Evolutionary conservation across 2,888 invertebrate species (phyloP).

Genomic region (Hermodice carunculata): DNA sequence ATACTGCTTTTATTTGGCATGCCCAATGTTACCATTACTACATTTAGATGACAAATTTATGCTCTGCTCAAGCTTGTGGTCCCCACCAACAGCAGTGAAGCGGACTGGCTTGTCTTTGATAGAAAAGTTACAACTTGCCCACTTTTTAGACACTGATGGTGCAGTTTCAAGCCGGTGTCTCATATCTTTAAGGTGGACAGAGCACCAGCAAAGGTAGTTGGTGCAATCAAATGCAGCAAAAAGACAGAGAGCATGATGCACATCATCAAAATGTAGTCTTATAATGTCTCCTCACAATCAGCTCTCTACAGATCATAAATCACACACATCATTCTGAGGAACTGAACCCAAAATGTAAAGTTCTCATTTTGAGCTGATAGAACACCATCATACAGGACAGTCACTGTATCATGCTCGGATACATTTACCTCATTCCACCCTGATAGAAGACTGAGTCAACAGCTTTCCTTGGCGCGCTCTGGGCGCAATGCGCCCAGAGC

Average conservation of each 20-base stretch:
- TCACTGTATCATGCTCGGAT: conserved; percentile 14
- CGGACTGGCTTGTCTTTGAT: conserved; percentile 15
- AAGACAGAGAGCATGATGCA: conserved; percentile 6
- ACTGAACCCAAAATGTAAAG: conserved; percentile 15
- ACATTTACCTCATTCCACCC: conserved; percentile 9
- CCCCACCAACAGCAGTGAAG: conserved; percentile 20
- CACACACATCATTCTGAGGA: conserved; percentile 6
- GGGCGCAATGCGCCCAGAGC: too few species aligned
- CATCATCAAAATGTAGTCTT: conserved; percentile 14
- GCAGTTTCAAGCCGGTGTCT: conserved; percentile 15
- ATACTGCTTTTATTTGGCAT: conserved; percentile 13
- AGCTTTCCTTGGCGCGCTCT: too few species aligned
- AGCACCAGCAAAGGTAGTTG: conserved; percentile 15
- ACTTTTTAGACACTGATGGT: conserved; percentile 16
- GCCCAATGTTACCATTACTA: conserved; percentile 14
- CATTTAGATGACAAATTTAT: conserved; percentile 10
- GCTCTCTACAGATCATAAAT: conserved; percentile 11
- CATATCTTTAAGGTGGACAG: conserved; percentile 12
- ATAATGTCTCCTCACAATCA: conserved; percentile 8
- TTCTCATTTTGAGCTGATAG: neutral
- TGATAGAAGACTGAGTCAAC: too few species aligned
- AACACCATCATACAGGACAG: conserved; percentile 2
- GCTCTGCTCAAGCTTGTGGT: conserved; percentile 14
- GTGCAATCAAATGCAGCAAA: conserved; percentile 20
- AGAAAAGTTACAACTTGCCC: neutral